Conservation (phyloP, 2,113 vertebrate species). For the human (Homo sapiens) region DNA sequence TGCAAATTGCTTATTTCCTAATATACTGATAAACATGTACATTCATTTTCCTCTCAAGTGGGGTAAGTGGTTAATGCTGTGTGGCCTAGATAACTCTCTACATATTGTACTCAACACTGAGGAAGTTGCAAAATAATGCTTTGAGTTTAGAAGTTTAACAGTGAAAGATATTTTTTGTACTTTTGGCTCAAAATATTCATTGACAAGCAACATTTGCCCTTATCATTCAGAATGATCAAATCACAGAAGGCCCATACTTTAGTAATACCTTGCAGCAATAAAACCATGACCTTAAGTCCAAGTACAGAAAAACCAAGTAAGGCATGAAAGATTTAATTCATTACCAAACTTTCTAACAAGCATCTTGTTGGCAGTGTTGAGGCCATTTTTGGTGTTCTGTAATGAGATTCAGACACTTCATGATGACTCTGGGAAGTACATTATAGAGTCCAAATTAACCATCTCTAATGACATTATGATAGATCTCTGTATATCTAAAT, state of each 20-base stretch:
- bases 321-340: not conserved
- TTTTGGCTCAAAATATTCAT: not conserved
- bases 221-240: not conserved
- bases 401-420: constrained; percentile 44
- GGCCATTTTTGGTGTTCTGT: not conserved
- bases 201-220: constrained; percentile 42
- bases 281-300: not conserved
- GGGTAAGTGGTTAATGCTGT: constrained; percentile 35
- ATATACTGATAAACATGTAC: not conserved
- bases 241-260: not conserved
- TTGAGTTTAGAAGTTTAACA: not conserved
- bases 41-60: constrained; percentile 21
- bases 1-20: constrained; percentile 43
- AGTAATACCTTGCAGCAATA: not conserved
- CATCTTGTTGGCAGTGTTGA: not conserved
- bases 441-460: not conserved
- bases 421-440: not conserved
- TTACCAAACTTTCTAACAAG: not conserved
- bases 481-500: constrained; percentile 25
- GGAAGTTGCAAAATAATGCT: constrained; percentile 3
- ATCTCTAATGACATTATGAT: not conserved
- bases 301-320: not conserved
- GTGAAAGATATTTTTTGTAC: not conserved
- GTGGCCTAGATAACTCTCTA: not conserved
- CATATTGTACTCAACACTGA: not conserved